These are phyloP conservation scores for Masticophis lateralis DNA, from an alignment of 2,797 vertebrate species.

Conservation along the genomic window DNA sequence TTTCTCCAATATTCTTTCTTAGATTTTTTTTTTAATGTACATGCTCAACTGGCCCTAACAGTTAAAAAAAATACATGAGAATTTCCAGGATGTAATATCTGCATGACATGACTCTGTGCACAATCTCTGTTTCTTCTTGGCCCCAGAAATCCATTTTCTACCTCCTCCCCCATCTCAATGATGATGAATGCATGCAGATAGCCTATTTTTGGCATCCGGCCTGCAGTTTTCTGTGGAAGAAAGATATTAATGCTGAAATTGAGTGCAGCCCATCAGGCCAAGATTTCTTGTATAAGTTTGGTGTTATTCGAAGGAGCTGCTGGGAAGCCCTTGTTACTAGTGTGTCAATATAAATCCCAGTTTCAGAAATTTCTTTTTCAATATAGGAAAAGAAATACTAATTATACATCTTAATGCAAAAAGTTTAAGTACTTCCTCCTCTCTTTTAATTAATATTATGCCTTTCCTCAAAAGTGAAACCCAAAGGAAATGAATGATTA, in stretches of 20 bases:
- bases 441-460: not conserved
- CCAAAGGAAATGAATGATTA: not conserved
- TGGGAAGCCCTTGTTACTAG: constrained; percentile 31
- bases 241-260: constrained; percentile 24
- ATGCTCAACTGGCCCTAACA: not conserved
- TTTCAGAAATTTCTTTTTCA: constrained; percentile 17
- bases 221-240: constrained; percentile 40
- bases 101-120: not conserved
- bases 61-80: constrained; percentile 1
- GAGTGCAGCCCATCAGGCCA: not conserved
- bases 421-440: constrained; percentile 6
- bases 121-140: constrained; percentile 16
- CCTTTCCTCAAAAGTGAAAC: not conserved
- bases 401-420: not conserved
- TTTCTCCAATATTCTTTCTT: not conserved
- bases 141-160: constrained; percentile 28
- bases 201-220: not conserved
- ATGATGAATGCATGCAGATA: not conserved
- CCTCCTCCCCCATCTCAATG: constrained; percentile 13
- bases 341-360: constrained; percentile 21
- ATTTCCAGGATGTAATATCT: not conserved
- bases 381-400: constrained; percentile 30
- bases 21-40: not conserved
- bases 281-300: constrained; percentile 41
- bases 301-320: constrained; percentile 32